Evolutionary conservation across 2,113 vertebrate genomes (phyloP), one percentile per base, ranked within the genome.

Genomic region (Cephalopterus ornatus): DNA sequence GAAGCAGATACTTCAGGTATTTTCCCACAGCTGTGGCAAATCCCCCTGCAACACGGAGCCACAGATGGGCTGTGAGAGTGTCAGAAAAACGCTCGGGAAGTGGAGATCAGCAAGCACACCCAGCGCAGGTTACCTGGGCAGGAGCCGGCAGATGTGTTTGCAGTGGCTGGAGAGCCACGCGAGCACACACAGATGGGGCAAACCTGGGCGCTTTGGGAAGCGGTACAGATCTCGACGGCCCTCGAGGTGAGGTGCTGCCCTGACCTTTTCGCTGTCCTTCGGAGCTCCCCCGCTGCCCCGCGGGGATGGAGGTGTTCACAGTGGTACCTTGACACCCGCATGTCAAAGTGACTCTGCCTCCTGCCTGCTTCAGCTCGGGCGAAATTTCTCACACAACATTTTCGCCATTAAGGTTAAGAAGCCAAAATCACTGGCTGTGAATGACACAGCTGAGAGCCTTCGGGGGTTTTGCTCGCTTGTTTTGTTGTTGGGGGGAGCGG

Each of bases 191-290:
- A 23, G 32, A 52, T 0, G 3, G 24, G 37, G 26, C 24, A 39
- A 39, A 37, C 15, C 28, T 1, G n/a, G 6, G 3, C 5, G 3
- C 27, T 52, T 5, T 0, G 12, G 27, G 20, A 39, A 26, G 49
- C 6, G 41, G n/a, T 3, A 11, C 35, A 17, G 20, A 50, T 13
- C 37, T 21, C 7, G 18, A n/a, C 17, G 6, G 22, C 8, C 11
- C 9, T 10, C 4, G 50, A 26, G 35, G 3, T 0, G 5, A 59
- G 72, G 12, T 3, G 35, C 28, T 1, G 1, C 33, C 10, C 32
- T 47, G 83, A 26, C 33, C 28, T 9, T 16, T 3, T 33, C 0
- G 4, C 41, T 4, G 28, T 6, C 17, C 58, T 22, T 3, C 5
- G 53, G 22, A 28, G 53, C 20, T 6, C 73, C 35, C 14, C 67